Percentiles rank a stretch among this genome's conserved stretches.
Conservation (phyloP, 2,888 invertebrate species). For the Stictocephala bisonia region DNA sequence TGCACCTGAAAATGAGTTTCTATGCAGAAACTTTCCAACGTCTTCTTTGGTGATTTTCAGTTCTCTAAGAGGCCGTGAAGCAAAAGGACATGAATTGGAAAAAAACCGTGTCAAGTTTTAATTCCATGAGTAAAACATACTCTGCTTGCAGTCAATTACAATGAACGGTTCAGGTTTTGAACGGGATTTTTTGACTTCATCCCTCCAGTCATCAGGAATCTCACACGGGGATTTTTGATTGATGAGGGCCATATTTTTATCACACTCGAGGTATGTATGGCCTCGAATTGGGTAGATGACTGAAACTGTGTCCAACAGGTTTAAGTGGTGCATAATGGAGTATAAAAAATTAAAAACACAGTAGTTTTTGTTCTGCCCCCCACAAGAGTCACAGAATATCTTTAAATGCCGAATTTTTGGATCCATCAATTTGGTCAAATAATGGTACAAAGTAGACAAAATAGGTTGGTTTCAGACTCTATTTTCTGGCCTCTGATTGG, state of each 20-base stretch:
- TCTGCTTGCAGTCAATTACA: conserved; percentile 36
- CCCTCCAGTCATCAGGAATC: conserved; percentile 34
- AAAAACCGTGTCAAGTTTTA: conserved; percentile 35
- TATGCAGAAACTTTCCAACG: conserved; percentile 32
- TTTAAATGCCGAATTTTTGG: too few species aligned
- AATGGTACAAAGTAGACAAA: too few species aligned
- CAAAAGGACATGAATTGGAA: conserved; percentile 28
- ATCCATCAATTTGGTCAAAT: too few species aligned
- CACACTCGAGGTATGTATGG: conserved; percentile 37
- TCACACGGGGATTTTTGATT: conserved; percentile 39
- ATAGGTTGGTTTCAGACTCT: too few species aligned
- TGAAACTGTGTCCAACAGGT: too few species aligned
- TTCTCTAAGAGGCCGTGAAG: conserved; percentile 23
- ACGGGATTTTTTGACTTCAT: conserved; percentile 40
- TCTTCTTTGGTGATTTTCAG: conserved; percentile 32
- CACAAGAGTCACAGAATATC: too few species aligned
- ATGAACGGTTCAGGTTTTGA: conserved; percentile 43
- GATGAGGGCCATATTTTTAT: conserved; percentile 45
- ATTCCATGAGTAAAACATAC: conserved; percentile 43
- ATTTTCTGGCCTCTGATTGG: too few species aligned
- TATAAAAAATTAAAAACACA: too few species aligned
- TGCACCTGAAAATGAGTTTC: conserved; percentile 41
- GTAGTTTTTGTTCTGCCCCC: too few species aligned
- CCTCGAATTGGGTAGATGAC: conserved; percentile 42
- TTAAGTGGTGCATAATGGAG: too few species aligned